These are phyloP conservation scores for Choloepus hoffmanni DNA, from an alignment of 2,113 vertebrate species.

Conservation along the genomic window DNA sequence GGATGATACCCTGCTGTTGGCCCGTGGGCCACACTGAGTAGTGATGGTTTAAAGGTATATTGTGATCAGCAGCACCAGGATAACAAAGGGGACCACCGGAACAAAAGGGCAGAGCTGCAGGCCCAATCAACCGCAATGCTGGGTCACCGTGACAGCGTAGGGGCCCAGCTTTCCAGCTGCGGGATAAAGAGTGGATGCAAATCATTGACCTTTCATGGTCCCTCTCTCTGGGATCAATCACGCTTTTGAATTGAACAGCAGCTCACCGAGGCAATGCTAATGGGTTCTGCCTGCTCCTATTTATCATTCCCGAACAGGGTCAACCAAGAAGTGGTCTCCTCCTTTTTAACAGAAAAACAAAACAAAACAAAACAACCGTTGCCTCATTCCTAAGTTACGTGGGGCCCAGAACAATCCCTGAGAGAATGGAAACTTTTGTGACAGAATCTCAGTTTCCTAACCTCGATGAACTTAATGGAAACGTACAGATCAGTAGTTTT, in stretches of 20 bases:
- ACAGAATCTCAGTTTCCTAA: background rate
- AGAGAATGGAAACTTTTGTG: background rate
- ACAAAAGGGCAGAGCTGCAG: background rate
- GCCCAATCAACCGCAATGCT: background rate
- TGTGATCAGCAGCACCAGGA: background rate
- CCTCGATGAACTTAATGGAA: background rate
- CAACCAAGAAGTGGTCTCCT: constrained; percentile 32
- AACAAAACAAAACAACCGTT: background rate
- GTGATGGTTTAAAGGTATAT: background rate
- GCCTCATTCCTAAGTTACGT: background rate
- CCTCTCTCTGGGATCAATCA: background rate
- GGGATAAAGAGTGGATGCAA: background rate
- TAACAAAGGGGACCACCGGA: background rate
- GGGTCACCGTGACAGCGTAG: background rate
- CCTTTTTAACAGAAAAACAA: background rate
- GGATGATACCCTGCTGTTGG: background rate
- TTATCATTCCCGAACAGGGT: constrained; percentile 45
- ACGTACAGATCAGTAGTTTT: background rate
- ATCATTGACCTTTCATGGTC: background rate
- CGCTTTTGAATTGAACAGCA: constrained; percentile 50
- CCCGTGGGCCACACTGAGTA: background rate
- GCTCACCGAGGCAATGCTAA: constrained; percentile 38
- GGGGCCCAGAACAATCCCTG: background rate
- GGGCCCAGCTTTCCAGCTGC: background rate
- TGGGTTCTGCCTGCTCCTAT: constrained; percentile 47